Evolutionary conservation across 2,113 vertebrate species (phyloP), one percentile per base, ranked within the genome.

Genomic region (Seriola aureovittata): DNA sequence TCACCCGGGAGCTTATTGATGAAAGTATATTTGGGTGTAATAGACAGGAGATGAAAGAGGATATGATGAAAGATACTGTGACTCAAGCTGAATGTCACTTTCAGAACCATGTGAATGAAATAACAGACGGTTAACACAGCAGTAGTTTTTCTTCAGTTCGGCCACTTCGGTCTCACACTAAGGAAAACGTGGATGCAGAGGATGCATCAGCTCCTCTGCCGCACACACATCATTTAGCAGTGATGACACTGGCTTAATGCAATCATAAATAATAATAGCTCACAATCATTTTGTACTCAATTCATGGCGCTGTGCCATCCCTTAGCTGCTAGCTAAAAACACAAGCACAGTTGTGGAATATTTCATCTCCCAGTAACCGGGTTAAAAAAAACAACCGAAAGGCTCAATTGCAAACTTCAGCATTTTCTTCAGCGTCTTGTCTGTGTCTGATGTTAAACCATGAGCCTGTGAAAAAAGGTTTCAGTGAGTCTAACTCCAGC

Each of bases 41-140:
- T 81, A 84, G 74, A 87, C 76, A 46, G 71, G 68, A 83, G 40
- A 85, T 86, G 85, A 82, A 82, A 80, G 44, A 66, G 46, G 70
- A 84, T 73, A 40, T 73, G 83, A 84, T 63, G 75, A 54, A 65
- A 85, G 75, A 29, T 71, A 34, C 67, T 73, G 55, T 38, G 40
- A 75, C 23, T 58, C 34, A 76, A 83, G 77, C 54, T 67, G 64
- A 87, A 85, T 80, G 70, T 87, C 82, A 87, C 85, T 84, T 68
- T 83, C 52, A 52, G 55, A 46, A 66, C 44, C 75, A 60, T 36
- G 8, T 78, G 75, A 82, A 65, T 57, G 79, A 36, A 38, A 66
- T 36, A 32, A 75, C 44, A 58, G 38, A 59, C 66, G 38, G 50
- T 7, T 29, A 42, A 42, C 4, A 36, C 4, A 36, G 6, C 4